Evolutionary conservation across 2,888 invertebrate genomes (phyloP), one percentile per base, ranked within the genome.

Genomic region (Agonopterix heracliana): DNA sequence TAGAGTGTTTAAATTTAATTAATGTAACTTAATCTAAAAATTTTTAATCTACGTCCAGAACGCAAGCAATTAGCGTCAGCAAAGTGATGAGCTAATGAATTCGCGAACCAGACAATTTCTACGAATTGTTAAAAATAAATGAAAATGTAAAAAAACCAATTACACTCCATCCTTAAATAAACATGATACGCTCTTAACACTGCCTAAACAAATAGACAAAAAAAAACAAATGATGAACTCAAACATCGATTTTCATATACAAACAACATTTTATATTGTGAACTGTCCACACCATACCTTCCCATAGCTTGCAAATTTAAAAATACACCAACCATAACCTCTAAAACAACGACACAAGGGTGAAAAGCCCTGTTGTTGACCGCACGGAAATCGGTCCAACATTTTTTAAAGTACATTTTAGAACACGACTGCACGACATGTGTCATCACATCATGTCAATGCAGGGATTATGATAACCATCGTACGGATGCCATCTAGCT

Each of bases 401-500:
- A 68, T 71, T 74, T 82, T 81, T 82, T 75, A 77, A 78, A 70
- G 70, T 72, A 81, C 79, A 80, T 84, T 87, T 81, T 82, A 78
- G 74, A 81, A 75, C 81, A 76, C 81, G 79, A 79, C 73, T 67
- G 66, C 79, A 78, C 85, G 88, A 87, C 87, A 88, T 88, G 87
- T 88, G 88, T 88, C 88, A 84, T 88, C 88, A 88, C 88, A 88
- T 88, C 81, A 85, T 78, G 83, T 88, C 87, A 86, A 86, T 86
- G 86, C 79, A 76, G 81, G 86, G 88, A 88, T 88, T 88, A 88
- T 86, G 88, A 88, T 88, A 87, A 86, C 87, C 78, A 87, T 87
- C 88, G 85, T 78, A 76, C 81, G 80, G 78, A 85, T 84, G 82
- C 73, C 83, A 85, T 85, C 85, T 79, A 82, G 74, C 74, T 59